These are phyloP conservation scores for Oncorhynchus mykiss DNA, from an alignment of 2,113 vertebrate species.

Conservation along the genomic window DNA sequence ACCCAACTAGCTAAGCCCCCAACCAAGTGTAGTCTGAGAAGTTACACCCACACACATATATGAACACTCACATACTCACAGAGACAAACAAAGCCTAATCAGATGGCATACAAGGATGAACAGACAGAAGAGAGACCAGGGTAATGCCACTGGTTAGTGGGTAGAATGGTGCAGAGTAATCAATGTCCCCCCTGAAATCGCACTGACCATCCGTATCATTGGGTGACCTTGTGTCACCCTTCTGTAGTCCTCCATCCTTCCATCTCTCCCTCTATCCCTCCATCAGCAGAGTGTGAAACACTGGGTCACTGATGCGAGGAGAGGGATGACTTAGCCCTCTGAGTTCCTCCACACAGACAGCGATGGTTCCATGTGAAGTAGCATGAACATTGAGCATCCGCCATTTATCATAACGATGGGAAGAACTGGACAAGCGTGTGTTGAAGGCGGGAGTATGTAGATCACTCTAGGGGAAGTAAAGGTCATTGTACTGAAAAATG, in stretches of 20 bases:
- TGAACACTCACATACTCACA: conserved; percentile 3
- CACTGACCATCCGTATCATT: not conserved
- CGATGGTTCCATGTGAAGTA: not conserved
- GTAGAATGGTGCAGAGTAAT: not conserved
- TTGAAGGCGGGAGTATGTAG: conserved; percentile 12
- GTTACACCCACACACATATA: not conserved
- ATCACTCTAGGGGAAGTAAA: conserved; percentile 44
- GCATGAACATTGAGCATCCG: conserved; percentile 27
- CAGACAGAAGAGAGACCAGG: not conserved
- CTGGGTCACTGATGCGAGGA: too few relatives aligned
- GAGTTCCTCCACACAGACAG: not conserved
- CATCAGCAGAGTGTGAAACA: not conserved
- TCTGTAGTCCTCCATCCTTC: not conserved
- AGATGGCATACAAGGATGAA: not conserved
- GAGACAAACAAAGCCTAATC: not conserved
- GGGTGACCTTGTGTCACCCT: not conserved
- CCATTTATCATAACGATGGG: conserved; percentile 46
- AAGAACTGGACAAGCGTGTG: conserved; percentile 26
- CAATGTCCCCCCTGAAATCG: not conserved
- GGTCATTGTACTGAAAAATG: conserved; percentile 52
- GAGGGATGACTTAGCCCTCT: too few relatives aligned
- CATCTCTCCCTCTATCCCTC: not conserved
- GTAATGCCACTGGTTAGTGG: not conserved
- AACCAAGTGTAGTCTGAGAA: not conserved
- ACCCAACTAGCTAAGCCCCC: not conserved